A percentile compares a stretch with the other conserved stretches of the same genome.
Evolutionary conservation across 2,888 invertebrate species (phyloP).

Genomic region (Acheta domesticus): DNA sequence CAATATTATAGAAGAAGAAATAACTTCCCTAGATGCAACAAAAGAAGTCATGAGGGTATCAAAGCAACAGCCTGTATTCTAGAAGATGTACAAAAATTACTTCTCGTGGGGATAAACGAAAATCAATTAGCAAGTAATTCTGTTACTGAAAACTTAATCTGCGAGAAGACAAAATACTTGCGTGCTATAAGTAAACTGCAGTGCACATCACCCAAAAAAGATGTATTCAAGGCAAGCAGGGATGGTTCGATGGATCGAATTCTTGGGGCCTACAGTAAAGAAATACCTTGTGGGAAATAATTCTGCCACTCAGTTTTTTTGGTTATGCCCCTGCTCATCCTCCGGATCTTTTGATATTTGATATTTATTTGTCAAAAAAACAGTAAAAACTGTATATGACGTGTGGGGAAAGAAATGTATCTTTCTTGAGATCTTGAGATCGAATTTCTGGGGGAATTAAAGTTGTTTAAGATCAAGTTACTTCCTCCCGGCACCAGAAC

Average conservation of each 20-base stretch:
- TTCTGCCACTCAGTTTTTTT: conserved; percentile 41
- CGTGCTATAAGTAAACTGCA: not conserved
- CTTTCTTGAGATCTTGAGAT: conserved; percentile 37
- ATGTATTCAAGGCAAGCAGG: not conserved
- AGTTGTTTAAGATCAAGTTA: conserved; percentile 38
- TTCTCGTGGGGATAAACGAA: not conserved
- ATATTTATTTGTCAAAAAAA: too few relatives aligned
- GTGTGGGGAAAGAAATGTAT: too few relatives aligned
- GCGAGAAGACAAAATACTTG: not conserved
- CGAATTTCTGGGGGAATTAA: conserved; percentile 37
- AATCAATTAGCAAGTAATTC: not conserved
- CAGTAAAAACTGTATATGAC: too few relatives aligned
- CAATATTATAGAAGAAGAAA: not conserved
- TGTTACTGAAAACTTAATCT: not conserved
- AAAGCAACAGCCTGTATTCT: not conserved
- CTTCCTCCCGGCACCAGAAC: conserved; percentile 41
- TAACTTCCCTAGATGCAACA: not conserved
- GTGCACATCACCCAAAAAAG: not conserved
- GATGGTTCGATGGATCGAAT: too few relatives aligned
- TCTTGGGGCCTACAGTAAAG: conserved; percentile 40
- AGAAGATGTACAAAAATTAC: not conserved
- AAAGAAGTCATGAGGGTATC: not conserved
- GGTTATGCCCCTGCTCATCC: conserved; percentile 41
- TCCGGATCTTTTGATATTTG: too few relatives aligned
- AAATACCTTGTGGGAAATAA: conserved; percentile 41